Evolutionary conservation across 1,140 invertebrate species (phyloP).

Genomic region (Thalassaphorura encarpata): DNA sequence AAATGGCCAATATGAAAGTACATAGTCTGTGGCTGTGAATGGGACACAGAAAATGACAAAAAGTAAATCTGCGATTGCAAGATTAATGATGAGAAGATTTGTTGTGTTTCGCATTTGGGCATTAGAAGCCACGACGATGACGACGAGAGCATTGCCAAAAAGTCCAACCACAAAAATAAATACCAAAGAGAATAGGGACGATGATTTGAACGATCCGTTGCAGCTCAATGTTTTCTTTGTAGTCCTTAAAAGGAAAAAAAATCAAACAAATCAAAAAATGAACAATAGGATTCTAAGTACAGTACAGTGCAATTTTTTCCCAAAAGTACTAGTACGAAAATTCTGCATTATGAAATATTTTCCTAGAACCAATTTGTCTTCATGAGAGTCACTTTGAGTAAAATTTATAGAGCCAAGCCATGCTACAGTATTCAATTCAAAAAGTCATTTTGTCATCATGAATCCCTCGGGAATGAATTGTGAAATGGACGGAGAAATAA

Average conservation of each 20-base stretch:
- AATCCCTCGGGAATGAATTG: no score
- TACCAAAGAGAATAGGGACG: conserved; percentile 75
- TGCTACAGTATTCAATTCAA: no score
- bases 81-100: conserved; percentile 1
- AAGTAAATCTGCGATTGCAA: conserved; percentile 74
- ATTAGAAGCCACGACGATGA: conserved; percentile 62
- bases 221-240: conserved; percentile 33
- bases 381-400: no score
- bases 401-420: no score
- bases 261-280: no score
- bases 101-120: conserved; percentile 77
- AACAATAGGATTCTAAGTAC: no score
- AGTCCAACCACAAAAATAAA: conserved; percentile 78
- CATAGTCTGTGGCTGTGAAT: conserved; percentile 81
- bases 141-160: conserved; percentile 76
- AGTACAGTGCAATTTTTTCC: no score
- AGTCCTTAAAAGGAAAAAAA: conserved; percentile 9
- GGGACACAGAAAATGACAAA: conserved; percentile 95
- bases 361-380: no score
- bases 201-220: conserved; percentile 55
- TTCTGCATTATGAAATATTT: no score
- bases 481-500: no score
- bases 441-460: no score
- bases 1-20: conserved; percentile 79
- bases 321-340: no score